These are phyloP conservation scores for Chaetops frenatus DNA, from an alignment of 2,113 vertebrate species.

Conservation along the genomic window DNA sequence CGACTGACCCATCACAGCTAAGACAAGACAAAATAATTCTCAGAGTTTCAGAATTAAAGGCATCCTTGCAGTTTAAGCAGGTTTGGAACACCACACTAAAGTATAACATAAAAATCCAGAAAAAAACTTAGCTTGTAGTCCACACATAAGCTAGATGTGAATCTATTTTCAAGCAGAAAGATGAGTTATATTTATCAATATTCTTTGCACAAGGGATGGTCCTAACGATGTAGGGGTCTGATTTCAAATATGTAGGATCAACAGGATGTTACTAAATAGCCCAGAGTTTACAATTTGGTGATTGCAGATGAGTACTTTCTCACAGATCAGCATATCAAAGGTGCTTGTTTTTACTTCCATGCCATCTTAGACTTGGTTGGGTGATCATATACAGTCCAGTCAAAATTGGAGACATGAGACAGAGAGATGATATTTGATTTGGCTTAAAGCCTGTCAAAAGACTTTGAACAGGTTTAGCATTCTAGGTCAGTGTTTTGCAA, in stretches of 20 bases:
- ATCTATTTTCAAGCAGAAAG: background rate
- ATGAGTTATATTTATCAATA: background rate
- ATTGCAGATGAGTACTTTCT: background rate
- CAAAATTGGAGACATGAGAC: background rate
- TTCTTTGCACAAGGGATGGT: background rate
- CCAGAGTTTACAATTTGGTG: background rate
- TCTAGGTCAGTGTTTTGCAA: background rate
- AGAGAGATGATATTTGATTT: background rate
- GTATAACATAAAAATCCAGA: background rate
- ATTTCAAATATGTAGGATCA: background rate
- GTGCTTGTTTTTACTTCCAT: background rate
- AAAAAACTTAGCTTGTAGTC: background rate
- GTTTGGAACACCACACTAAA: background rate
- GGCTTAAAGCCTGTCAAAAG: background rate
- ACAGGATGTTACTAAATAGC: background rate
- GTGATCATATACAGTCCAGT: background rate
- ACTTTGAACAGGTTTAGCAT: background rate
- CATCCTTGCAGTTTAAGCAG: background rate
- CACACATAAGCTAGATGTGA: background rate
- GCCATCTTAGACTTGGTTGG: background rate
- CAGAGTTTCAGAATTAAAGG: background rate
- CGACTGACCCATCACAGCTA: background rate
- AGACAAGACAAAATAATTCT: background rate
- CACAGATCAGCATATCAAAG: background rate
- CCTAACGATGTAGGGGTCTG: fast-evolving